Evolutionary conservation across 92 coral and sea anemone genomes (phyloP).

Genomic region (Blastomussa wellsi): DNA sequence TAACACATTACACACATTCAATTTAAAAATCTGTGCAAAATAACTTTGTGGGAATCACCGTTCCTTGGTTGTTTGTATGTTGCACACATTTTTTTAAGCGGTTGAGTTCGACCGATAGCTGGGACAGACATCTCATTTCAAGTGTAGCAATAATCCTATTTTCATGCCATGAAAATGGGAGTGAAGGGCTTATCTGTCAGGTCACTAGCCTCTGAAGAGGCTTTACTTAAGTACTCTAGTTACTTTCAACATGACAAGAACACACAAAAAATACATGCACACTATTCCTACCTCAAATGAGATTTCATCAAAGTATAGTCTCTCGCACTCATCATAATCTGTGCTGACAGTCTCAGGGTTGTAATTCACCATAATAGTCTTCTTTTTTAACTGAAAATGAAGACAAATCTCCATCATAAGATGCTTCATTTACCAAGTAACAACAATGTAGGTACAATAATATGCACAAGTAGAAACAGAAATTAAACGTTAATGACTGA

Average conservation of each 20-base stretch:
- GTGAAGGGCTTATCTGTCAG: no score
- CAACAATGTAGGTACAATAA: neutral
- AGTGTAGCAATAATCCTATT: no score
- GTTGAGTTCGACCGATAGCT: no score
- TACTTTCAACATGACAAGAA: no score
- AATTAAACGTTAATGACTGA: neutral
- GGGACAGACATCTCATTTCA: no score
- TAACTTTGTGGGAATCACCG: neutral
- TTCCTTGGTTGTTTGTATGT: neutral
- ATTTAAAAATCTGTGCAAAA: neutral
- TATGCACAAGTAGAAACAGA: neutral
- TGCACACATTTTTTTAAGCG: no score
- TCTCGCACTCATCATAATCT: conserved; percentile 97
- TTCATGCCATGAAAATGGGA: no score
- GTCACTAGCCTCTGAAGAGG: no score
- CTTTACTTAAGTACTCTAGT: no score
- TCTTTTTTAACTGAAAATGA: conserved; percentile 69
- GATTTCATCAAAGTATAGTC: conserved; percentile 96
- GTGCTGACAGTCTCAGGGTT: conserved; percentile 99
- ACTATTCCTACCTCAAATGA: conserved; percentile 86
- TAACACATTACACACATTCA: neutral
- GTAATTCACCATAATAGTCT: conserved; percentile 97
- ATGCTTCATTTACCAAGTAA: neutral
- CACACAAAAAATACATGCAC: no score
- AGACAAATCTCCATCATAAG: neutral